phyloP scores from a whole-genome alignment of 2,888 invertebrate genomes.

The Apodemia hepburni region DNA sequence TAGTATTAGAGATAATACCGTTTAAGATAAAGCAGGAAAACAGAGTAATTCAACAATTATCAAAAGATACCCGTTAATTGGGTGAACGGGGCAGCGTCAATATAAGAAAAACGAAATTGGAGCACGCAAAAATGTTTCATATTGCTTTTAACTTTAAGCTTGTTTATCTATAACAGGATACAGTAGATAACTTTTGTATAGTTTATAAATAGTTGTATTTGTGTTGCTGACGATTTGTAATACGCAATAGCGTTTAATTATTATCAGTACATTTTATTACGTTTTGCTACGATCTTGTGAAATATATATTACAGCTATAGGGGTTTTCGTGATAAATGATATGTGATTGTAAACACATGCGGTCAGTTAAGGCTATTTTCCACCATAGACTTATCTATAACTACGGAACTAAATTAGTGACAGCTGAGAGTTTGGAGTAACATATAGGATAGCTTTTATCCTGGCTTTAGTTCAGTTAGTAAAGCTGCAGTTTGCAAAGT shows the following conservation, averaged over 20 bases:
- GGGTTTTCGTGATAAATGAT: too few relatives aligned
- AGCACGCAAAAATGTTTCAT: not conserved
- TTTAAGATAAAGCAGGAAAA: constrained; percentile 32
- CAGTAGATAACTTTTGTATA: constrained; percentile 7
- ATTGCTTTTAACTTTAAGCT: not conserved
- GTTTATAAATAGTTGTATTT: constrained; percentile 10
- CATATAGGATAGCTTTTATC: too few relatives aligned
- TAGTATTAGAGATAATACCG: constrained; percentile 27
- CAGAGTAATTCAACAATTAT: constrained; percentile 30
- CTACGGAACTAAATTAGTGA: too few relatives aligned
- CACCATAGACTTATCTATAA: too few relatives aligned
- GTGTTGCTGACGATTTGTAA: constrained; percentile 21
- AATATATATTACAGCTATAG: not conserved
- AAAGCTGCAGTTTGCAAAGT: too few relatives aligned
- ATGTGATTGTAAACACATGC: too few relatives aligned
- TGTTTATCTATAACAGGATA: constrained; percentile 5
- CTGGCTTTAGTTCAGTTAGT: too few relatives aligned
- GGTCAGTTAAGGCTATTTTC: too few relatives aligned
- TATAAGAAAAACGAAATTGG: not conserved
- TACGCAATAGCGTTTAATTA: constrained; percentile 20
- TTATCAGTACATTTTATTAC: constrained; percentile 18
- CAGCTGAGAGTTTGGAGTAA: too few relatives aligned
- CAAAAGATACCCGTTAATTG: constrained; percentile 16
- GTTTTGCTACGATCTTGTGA: constrained; percentile 14
- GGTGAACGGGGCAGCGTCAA: constrained; percentile 1